Evolutionary conservation across 1,140 invertebrate species (phyloP).

Genomic region (Brachionus plicatilis): DNA sequence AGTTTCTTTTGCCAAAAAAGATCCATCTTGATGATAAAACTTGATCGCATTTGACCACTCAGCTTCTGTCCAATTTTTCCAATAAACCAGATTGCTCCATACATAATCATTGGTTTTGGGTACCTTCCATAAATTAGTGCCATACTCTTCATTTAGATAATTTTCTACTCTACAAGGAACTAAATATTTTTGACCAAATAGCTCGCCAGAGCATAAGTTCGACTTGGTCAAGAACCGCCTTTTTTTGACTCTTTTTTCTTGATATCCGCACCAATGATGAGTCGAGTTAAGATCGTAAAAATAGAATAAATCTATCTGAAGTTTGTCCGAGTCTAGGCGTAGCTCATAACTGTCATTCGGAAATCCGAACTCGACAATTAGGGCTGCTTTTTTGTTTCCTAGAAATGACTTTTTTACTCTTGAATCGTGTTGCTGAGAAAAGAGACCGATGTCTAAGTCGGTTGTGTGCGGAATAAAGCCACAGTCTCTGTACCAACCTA

Average conservation of each 20-base stretch:
- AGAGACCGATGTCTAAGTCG: neutral
- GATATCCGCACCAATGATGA: constrained; percentile 11
- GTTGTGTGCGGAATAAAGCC: constrained; percentile 9
- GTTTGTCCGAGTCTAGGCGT: neutral
- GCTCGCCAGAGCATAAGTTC: neutral
- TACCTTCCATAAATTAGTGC: neutral
- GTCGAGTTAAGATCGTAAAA: neutral
- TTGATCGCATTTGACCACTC: neutral
- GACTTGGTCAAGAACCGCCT: neutral
- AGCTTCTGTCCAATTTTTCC: neutral
- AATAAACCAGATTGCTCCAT: neutral
- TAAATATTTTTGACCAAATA: neutral
- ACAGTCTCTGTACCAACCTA: constrained; percentile 14
- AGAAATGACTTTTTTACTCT: neutral
- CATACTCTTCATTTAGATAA: constrained; percentile 10
- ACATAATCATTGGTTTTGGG: neutral
- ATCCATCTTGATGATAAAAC: neutral
- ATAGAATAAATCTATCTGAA: neutral
- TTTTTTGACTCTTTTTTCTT: constrained; percentile 14
- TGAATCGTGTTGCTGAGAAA: neutral
- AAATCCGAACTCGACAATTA: neutral
- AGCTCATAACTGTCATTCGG: neutral
- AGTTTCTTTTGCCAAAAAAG: neutral
- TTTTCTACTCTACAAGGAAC: neutral
- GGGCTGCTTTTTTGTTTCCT: neutral